Conservation (phyloP, 2,888 invertebrate species). For the Ecliptopera silaceata region DNA sequence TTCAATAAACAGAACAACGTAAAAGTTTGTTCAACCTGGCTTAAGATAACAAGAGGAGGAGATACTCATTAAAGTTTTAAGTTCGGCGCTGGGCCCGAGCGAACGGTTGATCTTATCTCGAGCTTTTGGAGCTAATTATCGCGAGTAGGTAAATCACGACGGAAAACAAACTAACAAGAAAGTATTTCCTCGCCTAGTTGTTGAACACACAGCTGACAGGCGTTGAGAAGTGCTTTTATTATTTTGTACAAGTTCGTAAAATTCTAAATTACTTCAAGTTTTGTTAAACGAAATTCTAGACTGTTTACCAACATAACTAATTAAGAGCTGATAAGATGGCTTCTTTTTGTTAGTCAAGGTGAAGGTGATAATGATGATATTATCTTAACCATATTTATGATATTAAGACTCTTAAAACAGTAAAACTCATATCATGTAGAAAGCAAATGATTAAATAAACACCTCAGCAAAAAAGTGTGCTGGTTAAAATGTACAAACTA, state of each 20-base stretch:
- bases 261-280: no score
- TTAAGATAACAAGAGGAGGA: constrained; percentile 72
- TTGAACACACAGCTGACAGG: constrained; percentile 2
- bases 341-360: no score
- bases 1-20: constrained; percentile 69
- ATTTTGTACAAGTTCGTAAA: background rate
- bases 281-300: no score
- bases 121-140: constrained; percentile 55
- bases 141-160: constrained; percentile 43
- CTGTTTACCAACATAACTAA: no score
- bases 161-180: constrained; percentile 29
- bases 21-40: constrained; percentile 61
- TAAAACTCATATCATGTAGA: no score
- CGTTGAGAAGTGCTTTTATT: background rate
- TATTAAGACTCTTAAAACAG: no score
- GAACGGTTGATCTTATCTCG: constrained; percentile 61
- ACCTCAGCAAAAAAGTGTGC: no score
- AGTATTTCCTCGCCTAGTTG: constrained; percentile 24
- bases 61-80: constrained; percentile 80
- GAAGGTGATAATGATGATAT: no score
- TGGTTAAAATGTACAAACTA: background rate
- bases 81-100: constrained; percentile 51
- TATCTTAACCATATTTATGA: no score
- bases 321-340: no score
- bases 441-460: no score